Percentiles rank a stretch among this genome's conserved stretches.
These are phyloP conservation scores for Caenorhabditis doughertyi DNA, from an alignment of 2,888 invertebrate species.

Conservation along the genomic window DNA sequence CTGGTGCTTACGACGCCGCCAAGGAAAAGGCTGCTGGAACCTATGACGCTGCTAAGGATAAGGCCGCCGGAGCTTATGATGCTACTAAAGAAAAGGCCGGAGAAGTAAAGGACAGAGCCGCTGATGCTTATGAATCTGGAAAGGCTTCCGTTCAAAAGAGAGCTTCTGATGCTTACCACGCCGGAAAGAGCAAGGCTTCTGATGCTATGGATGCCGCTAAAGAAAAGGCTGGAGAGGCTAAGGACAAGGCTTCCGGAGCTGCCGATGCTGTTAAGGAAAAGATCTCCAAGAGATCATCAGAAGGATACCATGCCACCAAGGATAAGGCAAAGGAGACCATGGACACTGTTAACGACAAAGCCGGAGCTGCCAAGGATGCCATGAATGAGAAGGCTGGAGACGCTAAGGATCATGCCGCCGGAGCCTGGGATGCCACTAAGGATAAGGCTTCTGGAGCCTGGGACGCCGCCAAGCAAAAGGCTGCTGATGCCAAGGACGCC, in stretches of 20 bases:
- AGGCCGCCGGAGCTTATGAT: constrained; percentile 4
- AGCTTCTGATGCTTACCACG: constrained; percentile 2
- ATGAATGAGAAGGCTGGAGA: constrained; percentile 17
- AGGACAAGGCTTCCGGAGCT: constrained; percentile 30
- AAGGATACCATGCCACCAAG: constrained; percentile 12
- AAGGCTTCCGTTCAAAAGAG: constrained; percentile 13
- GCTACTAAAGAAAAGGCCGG: not conserved
- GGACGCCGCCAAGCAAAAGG: constrained; percentile 40
- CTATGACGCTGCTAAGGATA: constrained; percentile 9
- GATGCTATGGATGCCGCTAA: constrained; percentile 4
- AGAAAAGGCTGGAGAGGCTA: constrained; percentile 37
- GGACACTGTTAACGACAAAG: constrained; percentile 15
- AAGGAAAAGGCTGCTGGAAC: constrained; percentile 28
- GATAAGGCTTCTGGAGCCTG: constrained; percentile 35
- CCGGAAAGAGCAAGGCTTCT: constrained; percentile 3
- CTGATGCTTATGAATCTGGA: not conserved
- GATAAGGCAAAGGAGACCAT: constrained; percentile 4
- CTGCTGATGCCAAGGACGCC: constrained; percentile 37
- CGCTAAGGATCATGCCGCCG: constrained; percentile 26
- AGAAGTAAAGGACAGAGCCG: no score
- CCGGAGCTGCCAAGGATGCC: constrained; percentile 8
- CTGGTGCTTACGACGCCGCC: constrained; percentile 21
- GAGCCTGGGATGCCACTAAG: constrained; percentile 23
- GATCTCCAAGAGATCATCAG: constrained; percentile 8
- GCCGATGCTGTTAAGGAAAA: constrained; percentile 13